These are phyloP conservation scores for Spilarctia lutea DNA, from an alignment of 2,888 invertebrate genomes.

Conservation along the genomic window DNA sequence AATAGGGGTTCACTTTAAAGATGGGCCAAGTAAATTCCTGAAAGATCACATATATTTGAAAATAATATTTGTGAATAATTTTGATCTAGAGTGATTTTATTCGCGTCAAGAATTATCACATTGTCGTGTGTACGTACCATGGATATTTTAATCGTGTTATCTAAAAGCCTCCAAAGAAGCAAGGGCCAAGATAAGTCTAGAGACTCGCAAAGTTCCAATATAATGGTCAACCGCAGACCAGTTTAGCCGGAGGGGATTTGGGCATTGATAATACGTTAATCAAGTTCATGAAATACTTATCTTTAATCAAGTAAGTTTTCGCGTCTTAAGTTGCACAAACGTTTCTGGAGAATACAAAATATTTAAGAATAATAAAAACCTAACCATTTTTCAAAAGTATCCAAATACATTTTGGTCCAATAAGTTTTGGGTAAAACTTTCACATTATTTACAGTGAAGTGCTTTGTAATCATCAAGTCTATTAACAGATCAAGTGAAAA, in stretches of 20 bases:
- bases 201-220: slow-evolving; percentile 45
- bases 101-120: background rate
- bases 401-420: background rate
- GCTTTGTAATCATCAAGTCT: background rate
- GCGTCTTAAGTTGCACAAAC: slow-evolving; percentile 17
- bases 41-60: background rate
- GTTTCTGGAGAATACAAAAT: slow-evolving; percentile 13
- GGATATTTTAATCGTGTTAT: slow-evolving; percentile 18
- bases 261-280: slow-evolving; percentile 48
- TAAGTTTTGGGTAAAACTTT: background rate
- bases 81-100: background rate
- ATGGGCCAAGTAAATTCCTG: background rate
- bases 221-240: slow-evolving; percentile 48
- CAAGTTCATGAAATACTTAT: slow-evolving; percentile 36
- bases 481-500: background rate
- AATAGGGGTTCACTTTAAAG: background rate
- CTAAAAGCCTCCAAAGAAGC: slow-evolving; percentile 32
- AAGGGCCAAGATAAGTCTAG: slow-evolving; percentile 43
- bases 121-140: background rate
- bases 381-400: background rate
- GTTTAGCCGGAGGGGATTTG: slow-evolving; percentile 40
- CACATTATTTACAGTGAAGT: background rate
- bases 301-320: slow-evolving; percentile 39
- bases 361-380: background rate
- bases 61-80: background rate